Evolutionary conservation across 2,797 vertebrate species (phyloP).

Genomic region (Pangasius mekongensis): DNA sequence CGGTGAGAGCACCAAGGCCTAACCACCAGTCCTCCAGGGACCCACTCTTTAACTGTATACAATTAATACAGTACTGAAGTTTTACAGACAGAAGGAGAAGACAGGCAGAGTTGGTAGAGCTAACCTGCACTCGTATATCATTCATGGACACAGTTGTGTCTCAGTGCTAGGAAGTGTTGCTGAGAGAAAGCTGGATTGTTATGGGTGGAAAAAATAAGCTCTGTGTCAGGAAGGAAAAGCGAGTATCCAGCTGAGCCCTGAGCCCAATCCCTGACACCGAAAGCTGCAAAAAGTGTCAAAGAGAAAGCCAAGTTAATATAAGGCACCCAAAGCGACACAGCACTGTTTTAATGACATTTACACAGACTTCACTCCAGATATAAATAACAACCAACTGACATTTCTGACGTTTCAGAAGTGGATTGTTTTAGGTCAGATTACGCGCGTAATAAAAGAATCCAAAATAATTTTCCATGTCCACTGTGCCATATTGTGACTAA

Average conservation of each 20-base stretch:
- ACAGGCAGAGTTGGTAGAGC: neutral
- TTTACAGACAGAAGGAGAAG: neutral
- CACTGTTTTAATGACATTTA: conserved; percentile 6
- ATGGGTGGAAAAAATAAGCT: conserved; percentile 15
- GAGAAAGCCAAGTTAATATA: conserved; percentile 1
- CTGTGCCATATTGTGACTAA: neutral
- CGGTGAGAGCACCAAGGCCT: too few relatives aligned
- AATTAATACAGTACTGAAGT: neutral
- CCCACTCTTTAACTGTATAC: neutral
- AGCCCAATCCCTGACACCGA: conserved; percentile 1
- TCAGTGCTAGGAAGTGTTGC: conserved; percentile 9
- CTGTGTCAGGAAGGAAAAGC: conserved; percentile 19
- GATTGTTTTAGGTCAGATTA: neutral
- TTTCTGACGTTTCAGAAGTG: neutral
- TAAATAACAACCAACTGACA: neutral
- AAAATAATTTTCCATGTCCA: neutral
- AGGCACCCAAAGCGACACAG: neutral
- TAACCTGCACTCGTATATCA: neutral
- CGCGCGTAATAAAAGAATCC: neutral
- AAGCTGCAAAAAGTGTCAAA: conserved; percentile 10
- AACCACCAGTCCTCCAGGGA: too few relatives aligned
- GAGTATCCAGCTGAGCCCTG: conserved; percentile 18
- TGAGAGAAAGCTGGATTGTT: neutral
- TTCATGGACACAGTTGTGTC: neutral
- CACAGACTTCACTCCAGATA: neutral